Base-by-base conservation (phyloP, 2,797 vertebrate species). In the Falco novaeseelandiae region DNA sequence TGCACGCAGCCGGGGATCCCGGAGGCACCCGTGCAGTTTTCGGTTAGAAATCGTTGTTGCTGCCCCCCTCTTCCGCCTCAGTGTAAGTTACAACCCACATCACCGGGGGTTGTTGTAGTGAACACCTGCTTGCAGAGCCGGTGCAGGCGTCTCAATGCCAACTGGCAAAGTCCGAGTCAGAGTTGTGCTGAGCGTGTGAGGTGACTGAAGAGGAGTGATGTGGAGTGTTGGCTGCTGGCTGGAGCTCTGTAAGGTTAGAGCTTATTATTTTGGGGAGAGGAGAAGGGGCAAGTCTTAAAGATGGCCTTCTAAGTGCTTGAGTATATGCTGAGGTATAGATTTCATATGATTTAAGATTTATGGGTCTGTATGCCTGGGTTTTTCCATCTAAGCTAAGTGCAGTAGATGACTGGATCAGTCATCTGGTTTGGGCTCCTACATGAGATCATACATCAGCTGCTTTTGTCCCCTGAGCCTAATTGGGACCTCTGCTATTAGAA, bases 201-300 rank as follows among this genome's bases (percentile, higher is more conserved):
- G 6, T 1, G 3, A 14, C 66, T 5, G 15, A 6, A 52, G 51
- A 32, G 66, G 20, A 55, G 36, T 0, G 0, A 0, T 40, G 49
- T 12, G 6, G 27, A 14, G 8, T 3, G 8, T 10, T 0, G 3
- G 10, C 36, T 29, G 23, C 30, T 12, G 82, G 5, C 3, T 49
- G 22, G 19, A 22, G 27, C 18, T 81, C 17, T 18, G 15, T 38
- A 17, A 23, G 8, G n/a, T 40, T 25, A 67, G 67, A 66, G 52
- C 42, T 49, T 15, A 0, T 27, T 32, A 0, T 19, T 83, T 19
- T 26, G 9, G 32, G 25, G 46, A 32, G 19, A 71, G 42, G 46
- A 67, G 40, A 48, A 65, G 12, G 44, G 49, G 3, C 32, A 79
- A 1, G 32, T 85, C 2, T 66, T 89, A 16, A 25, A 57, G n/a